Base-by-base conservation (phyloP, 53 echinoderm and acorn worm species). In the Henricia sp. region DNA sequence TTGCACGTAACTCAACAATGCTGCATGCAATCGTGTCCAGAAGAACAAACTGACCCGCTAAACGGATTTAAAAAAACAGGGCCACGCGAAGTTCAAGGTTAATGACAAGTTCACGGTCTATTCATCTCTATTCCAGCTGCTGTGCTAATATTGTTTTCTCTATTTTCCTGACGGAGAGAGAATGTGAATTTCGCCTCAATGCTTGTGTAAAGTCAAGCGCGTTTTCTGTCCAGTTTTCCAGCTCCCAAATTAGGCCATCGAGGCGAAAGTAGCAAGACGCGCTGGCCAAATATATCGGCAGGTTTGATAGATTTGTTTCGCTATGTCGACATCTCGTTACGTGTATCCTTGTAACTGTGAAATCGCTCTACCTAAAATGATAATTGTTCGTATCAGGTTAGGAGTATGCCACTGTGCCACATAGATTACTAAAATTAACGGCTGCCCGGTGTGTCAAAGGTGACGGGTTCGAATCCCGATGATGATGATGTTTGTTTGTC, bases 171-270 rank as follows among this genome's bases (percentile, higher is more conserved):
- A 6, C 44, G 17, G 54, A 35, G n/a, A n/a, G n/a, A 56, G 21
- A 74, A 52, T 21, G 57, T 4, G 21, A 17, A 76, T 38, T 58
- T 58, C 26, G 28, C 40, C 76, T 58, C 11, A 59, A 27, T 59
- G 59, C 73, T 73, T 44, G 50, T 23, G 54, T 13, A 76, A 58
- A 76, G 76, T 76, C 76, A 76, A 76, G 42, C 76, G 40, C 37
- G 58, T 75, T 75, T 41, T 38, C 76, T 76, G 43, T 40, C 76
- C 26, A 41, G 53, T 42, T 52, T n/a, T n/a, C n/a, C n/a, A n/a
- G n/a, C 53, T 23, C 36, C 37, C 73, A 26, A 73, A 73, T 73
- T 54, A 73, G 73, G 4, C 36, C 52, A 52, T 4, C n/a, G 52
- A 54, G 17, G 73, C 73, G 37, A 25, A 73, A 73, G 53, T 52